A percentile compares a stretch with the other conserved stretches of the same genome.
Evolutionary conservation across 2,113 vertebrate species (phyloP).

Genomic region (Eurypyga helias): DNA sequence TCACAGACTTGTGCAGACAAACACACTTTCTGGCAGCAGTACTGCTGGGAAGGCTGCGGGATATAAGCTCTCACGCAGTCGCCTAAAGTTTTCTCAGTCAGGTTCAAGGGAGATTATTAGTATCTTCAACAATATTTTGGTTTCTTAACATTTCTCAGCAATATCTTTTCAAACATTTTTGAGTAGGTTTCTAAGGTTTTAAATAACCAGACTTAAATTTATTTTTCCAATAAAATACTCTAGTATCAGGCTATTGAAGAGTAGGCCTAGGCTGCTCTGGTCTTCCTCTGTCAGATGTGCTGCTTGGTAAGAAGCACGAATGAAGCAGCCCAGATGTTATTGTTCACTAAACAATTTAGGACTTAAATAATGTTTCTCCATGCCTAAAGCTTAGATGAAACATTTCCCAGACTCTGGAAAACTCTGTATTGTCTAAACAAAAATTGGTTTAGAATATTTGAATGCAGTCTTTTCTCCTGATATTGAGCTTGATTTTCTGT

Average conservation of each 20-base stretch:
- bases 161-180: not conserved
- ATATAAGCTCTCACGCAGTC: rapidly evolving
- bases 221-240: not conserved
- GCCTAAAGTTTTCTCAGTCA: not conserved
- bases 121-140: not conserved
- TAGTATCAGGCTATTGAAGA: not conserved
- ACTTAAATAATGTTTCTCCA: not conserved
- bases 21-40: not conserved
- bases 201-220: not conserved
- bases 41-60: not conserved
- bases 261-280: not conserved
- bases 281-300: not conserved
- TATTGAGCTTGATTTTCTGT: not conserved
- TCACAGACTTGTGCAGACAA: not conserved
- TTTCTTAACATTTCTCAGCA: not conserved
- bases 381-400: not conserved
- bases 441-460: not conserved
- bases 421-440: not conserved
- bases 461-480: not conserved
- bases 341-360: not conserved
- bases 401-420: not conserved
- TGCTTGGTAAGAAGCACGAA: not conserved
- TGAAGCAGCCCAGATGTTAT: not conserved
- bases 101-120: not conserved
- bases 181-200: not conserved